A percentile compares a stretch with the other conserved stretches of the same genome.
These are phyloP conservation scores for Clupea harengus DNA, from an alignment of 2,113 vertebrate species.

Conservation along the genomic window DNA sequence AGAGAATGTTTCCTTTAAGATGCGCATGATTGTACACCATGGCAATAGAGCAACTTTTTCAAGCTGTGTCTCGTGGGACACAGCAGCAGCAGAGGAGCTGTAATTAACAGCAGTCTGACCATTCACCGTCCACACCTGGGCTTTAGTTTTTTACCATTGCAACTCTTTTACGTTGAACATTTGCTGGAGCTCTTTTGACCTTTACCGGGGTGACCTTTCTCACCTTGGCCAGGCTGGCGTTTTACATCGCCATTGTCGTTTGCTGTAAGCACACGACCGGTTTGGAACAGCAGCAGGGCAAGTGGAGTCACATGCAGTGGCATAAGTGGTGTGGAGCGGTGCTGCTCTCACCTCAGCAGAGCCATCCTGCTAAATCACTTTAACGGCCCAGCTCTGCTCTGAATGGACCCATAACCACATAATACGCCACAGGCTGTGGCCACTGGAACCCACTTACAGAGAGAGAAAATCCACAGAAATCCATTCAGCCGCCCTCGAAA, in stretches of 20 bases:
- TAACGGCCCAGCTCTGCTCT: slow-evolving; percentile 49
- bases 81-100: not conserved
- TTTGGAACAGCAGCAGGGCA: slow-evolving; percentile 36
- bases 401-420: slow-evolving; percentile 55
- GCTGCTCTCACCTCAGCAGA: slow-evolving; percentile 48
- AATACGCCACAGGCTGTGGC: slow-evolving; percentile 52
- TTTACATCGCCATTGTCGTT: slow-evolving; percentile 17
- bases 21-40: not conserved
- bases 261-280: slow-evolving; percentile 9
- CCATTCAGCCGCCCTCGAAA: slow-evolving; percentile 23
- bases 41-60: not conserved
- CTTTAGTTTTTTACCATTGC: not conserved
- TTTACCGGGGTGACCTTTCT: not conserved
- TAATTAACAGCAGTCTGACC: not conserved
- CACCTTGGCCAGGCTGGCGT: not conserved
- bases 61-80: not conserved
- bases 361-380: slow-evolving; percentile 53
- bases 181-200: slow-evolving; percentile 13
- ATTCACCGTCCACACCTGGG: not conserved
- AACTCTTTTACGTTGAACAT: slow-evolving; percentile 21
- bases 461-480: slow-evolving; percentile 36
- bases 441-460: slow-evolving; percentile 38
- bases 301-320: slow-evolving; percentile 37
- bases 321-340: slow-evolving; percentile 32
- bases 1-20: not conserved